A percentile compares a stretch with the other conserved stretches of the same genome.
These are phyloP conservation scores for Mesaphorura yosii DNA, from an alignment of 1,140 invertebrate genomes.

Conservation along the genomic window DNA sequence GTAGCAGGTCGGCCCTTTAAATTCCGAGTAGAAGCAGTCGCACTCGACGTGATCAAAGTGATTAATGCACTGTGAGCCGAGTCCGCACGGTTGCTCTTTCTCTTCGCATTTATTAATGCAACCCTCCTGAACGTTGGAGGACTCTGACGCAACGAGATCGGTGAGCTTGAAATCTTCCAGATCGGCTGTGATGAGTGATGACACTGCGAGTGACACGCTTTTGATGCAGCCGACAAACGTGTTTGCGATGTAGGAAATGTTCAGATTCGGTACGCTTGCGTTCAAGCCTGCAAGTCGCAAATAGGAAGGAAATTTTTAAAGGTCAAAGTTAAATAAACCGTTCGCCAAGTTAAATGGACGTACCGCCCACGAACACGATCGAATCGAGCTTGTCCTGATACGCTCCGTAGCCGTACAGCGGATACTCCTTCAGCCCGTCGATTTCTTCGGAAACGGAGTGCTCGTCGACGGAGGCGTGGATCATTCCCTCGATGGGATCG, in stretches of 20 bases:
- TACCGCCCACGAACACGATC: constrained; percentile 77
- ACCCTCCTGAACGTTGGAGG: constrained; percentile 71
- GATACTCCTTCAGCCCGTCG: constrained; percentile 62
- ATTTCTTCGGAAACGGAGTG: constrained; percentile 57
- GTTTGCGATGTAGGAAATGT: constrained; percentile 80
- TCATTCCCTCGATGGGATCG: constrained; percentile 63
- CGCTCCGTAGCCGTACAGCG: constrained; percentile 72
- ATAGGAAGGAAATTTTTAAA: background rate
- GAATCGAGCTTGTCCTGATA: constrained; percentile 58
- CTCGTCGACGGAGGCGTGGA: constrained; percentile 72
- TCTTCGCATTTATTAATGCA: constrained; percentile 56
- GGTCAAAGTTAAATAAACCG: background rate
- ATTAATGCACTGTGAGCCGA: constrained; percentile 69
- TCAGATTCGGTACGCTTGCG: constrained; percentile 66
- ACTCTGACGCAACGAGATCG: constrained; percentile 67
- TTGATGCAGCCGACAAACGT: constrained; percentile 84
- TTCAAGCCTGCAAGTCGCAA: too few species aligned
- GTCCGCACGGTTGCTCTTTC: constrained; percentile 10
- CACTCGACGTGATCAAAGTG: constrained; percentile 74
- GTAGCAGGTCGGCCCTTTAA: constrained; percentile 80
- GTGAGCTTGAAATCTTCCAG: constrained; percentile 62
- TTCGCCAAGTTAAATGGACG: too few species aligned
- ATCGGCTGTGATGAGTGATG: constrained; percentile 37
- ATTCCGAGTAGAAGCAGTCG: constrained; percentile 80
- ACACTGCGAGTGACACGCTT: constrained; percentile 64